phyloP scores from a whole-genome alignment of 2,888 invertebrate species.

The Pachliopta kotzebuea region DNA sequence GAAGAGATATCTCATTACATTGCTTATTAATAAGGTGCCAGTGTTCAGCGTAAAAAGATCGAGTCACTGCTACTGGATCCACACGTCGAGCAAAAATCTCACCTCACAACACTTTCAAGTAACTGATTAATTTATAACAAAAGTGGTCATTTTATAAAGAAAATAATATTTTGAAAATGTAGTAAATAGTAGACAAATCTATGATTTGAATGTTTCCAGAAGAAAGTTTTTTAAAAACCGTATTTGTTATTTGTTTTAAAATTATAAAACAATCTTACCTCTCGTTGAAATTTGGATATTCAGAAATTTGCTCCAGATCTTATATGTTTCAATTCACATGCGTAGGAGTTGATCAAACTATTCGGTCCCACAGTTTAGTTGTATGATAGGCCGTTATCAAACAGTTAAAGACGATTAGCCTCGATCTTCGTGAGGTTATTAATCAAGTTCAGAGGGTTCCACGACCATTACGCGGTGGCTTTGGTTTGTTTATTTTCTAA shows the following conservation, averaged over 20 bases:
- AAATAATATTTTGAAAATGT: no score
- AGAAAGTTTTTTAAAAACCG: no score
- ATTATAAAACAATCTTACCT: neutral
- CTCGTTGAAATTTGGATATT: neutral
- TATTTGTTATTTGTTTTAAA: no score
- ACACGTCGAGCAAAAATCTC: no score
- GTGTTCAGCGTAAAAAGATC: neutral
- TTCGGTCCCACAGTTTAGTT: conserved; percentile 38
- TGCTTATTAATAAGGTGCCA: conserved; percentile 1
- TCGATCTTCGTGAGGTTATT: conserved; percentile 45
- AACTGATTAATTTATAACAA: no score
- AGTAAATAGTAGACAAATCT: no score
- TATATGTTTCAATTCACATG: conserved; percentile 3
- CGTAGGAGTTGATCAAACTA: neutral
- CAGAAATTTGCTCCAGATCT: neutral
- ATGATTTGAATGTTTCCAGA: no score
- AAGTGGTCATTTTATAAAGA: no score
- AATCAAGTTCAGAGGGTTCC: conserved; percentile 42
- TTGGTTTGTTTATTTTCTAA: conserved; percentile 41
- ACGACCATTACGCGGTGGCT: conserved; percentile 37
- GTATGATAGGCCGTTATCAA: conserved; percentile 49
- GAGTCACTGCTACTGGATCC: neutral
- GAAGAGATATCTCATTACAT: neutral
- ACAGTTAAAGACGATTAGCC: conserved; percentile 52
- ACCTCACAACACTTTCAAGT: no score